Conservation (phyloP, 2,113 vertebrate species). For the Sapayoa aenigma region DNA sequence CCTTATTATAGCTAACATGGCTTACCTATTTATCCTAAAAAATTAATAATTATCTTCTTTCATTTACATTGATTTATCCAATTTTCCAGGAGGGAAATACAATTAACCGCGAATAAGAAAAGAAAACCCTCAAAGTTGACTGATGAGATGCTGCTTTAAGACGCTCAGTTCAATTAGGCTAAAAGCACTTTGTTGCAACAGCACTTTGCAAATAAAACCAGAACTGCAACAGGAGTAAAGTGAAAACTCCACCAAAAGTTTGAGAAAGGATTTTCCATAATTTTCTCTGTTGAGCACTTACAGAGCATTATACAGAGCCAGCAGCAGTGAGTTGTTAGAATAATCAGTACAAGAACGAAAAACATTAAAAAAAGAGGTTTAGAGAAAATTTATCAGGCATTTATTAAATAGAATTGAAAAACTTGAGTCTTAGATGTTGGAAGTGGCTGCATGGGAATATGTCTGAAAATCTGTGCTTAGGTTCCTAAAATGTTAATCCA, state of each 20-base stretch:
- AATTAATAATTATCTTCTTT: neutral
- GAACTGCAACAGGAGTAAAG: neutral
- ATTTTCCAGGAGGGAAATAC: conserved; percentile 60
- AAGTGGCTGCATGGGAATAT: neutral
- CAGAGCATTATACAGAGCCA: neutral
- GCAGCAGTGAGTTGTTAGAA: neutral
- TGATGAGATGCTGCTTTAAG: conserved; percentile 64
- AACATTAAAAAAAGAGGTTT: too few relatives aligned
- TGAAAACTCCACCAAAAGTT: neutral
- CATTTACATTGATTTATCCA: conserved; percentile 49
- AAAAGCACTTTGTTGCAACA: conserved; percentile 67
- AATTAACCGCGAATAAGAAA: conserved; percentile 56
- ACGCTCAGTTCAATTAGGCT: conserved; percentile 67
- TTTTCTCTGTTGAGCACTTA: neutral
- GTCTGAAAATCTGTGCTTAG: neutral
- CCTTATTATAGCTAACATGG: neutral
- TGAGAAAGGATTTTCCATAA: neutral
- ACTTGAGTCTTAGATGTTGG: neutral
- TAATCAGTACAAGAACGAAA: neutral
- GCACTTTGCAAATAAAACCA: neutral
- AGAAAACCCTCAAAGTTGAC: conserved; percentile 55
- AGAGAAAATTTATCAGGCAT: too few relatives aligned
- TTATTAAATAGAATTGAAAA: neutral
- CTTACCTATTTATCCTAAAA: conserved; percentile 17
- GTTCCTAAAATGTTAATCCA: neutral